Evolutionary conservation across 2,797 vertebrate genomes (phyloP), one percentile per base, ranked within the genome.

Genomic region (Muscicapa striata): DNA sequence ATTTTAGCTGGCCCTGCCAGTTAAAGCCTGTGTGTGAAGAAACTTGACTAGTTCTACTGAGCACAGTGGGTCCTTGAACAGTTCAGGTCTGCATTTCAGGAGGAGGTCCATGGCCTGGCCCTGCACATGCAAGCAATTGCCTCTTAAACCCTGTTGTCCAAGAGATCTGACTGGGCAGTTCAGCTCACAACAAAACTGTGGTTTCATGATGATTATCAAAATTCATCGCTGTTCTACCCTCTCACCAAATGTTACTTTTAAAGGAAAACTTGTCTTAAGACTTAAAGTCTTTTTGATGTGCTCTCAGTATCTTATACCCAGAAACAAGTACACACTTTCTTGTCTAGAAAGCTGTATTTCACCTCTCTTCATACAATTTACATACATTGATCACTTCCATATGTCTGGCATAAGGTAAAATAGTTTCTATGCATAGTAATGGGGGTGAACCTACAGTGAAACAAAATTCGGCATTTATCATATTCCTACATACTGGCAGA

Each of bases 391-490:
- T 98, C 95, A 92, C 78, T 98, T 97, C 98, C 98, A 98, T 95
- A 98, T 98, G 98, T 98, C 93, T 98, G 97, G 97, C 97, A 94
- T 91, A 93, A 97, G 84, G 97, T 94, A 96, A 97, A 97, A 97
- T 97, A 97, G 80, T 96, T 97, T 97, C 89, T 95, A 54, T 96
- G 95, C 94, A 89, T 78, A 97, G 95, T 97, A 97, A 97, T 95
- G 75, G 86, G 54, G 94, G 69, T 87, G 93, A 97, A 93, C 67
- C 73, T 93, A 92, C 94, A 97, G 89, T 84, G 95, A 97, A 97
- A 97, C 75, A 91, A 97, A 97, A 97, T 95, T 97, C 92, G 88
- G 48, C 40, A 45, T 97, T 97, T 96, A 94, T 97, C 94, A 85
- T 96, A 96, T 86, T 68, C 83, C 87, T 96, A 73, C 87, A 88